Base-by-base conservation (phyloP, 2,113 vertebrate genomes). In the Channa maculata region DNA sequence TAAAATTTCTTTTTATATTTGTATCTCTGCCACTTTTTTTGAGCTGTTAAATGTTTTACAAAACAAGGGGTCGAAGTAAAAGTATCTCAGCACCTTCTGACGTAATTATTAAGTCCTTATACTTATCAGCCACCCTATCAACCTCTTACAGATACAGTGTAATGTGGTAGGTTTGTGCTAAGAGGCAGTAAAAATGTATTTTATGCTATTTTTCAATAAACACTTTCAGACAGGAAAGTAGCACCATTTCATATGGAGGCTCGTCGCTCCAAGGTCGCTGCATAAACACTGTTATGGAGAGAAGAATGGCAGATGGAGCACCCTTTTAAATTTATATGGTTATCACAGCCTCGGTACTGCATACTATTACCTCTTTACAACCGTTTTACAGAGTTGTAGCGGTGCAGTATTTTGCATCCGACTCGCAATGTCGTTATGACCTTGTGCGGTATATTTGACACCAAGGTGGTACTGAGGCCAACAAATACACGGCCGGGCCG, bases 321-420 rank as follows among this genome's bases (percentile, higher is more conserved):
- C 34, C 73, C 76, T 72, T 87, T 88, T 73, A 80, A 86, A 85
- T 89, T 77, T 67, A 87, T 77, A 86, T 70, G 70, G 68, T 82
- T 77, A 79, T 83, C 83, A 73, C 77, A 89, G 75, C 75, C 64
- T 70, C 76, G 77, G 65, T 84, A 51, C 77, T 76, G 84, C 80
- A 83, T 83, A 77, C 82, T 65, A 72, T 88, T 87, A 91, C 79
- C 83, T 86, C 72, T 77, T 89, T 83, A 90, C 83, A 85, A 59
- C 79, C 86, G 69, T 87, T 87, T 89, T 87, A 88, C 88, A 86
- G 78, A 86, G 75, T 85, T 88, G 83, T 83, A 77, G 74, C 84
- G 5, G 71, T 8, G 75, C 88, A 63, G 89, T 69, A 37, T 76
- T 86, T 82, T 86, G 75, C 79, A 49, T 84, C 65, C 37, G 84